These are phyloP conservation scores for Nerophis ophidion DNA, from an alignment of 2,113 vertebrate genomes.

Conservation along the genomic window DNA sequence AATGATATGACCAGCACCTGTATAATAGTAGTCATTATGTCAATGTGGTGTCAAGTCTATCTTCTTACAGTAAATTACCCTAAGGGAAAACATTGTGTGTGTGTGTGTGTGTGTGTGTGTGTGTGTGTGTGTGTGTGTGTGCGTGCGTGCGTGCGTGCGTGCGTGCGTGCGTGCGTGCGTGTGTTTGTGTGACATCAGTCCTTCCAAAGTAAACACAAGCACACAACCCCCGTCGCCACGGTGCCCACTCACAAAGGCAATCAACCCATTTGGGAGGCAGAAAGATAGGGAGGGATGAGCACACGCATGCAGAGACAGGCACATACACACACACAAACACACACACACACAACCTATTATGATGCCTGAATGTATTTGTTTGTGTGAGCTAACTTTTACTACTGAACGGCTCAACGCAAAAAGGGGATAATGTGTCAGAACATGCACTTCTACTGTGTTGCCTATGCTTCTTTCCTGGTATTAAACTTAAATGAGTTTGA, in stretches of 20 bases:
- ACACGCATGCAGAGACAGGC: slow-evolving; percentile 9
- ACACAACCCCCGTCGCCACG: slow-evolving; percentile 59
- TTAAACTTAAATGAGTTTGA: too few species aligned
- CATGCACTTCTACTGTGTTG: too few species aligned
- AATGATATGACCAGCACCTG: too few species aligned
- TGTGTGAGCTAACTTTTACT: too few species aligned
- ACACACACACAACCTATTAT: slow-evolving; percentile 8
- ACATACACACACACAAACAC: slow-evolving; percentile 7
- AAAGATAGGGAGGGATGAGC: slow-evolving; percentile 16
- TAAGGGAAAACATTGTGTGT: slow-evolving; percentile 37
- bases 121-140: slow-evolving; percentile 8
- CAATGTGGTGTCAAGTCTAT: slow-evolving; percentile 42
- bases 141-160: neutral
- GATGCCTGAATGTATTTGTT: neutral
- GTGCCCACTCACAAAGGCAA: slow-evolving; percentile 57
- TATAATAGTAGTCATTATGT: too few species aligned
- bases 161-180: neutral
- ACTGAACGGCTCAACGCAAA: too few species aligned
- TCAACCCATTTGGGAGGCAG: slow-evolving; percentile 30
- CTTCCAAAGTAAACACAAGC: slow-evolving; percentile 68
- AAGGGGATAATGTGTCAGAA: too few species aligned
- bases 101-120: slow-evolving; percentile 8
- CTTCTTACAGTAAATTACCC: slow-evolving; percentile 41
- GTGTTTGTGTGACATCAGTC: slow-evolving; percentile 66
- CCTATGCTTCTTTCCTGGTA: too few species aligned